Percentiles rank a stretch among this genome's conserved stretches.
phyloP scores from a whole-genome alignment of 2,113 vertebrate genomes.

The Carassius carassius region DNA sequence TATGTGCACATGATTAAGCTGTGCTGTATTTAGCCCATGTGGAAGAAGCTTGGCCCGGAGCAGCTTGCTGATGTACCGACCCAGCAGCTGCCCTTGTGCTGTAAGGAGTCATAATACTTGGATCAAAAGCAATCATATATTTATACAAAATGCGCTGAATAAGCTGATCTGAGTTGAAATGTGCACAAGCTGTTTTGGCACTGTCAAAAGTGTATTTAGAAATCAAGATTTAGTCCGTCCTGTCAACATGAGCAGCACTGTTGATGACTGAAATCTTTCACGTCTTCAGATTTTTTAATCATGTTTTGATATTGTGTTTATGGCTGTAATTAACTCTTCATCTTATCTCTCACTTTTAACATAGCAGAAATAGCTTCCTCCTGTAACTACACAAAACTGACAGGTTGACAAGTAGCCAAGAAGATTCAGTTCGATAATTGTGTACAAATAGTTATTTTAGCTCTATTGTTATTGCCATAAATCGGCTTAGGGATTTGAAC shows the following conservation, averaged over 20 bases:
- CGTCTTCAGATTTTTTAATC: background rate
- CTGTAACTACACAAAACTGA: background rate
- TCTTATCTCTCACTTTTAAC: slow-evolving; percentile 4
- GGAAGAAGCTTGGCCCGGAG: slow-evolving; percentile 62
- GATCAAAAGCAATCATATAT: background rate
- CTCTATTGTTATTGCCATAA: background rate
- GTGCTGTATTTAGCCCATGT: slow-evolving; percentile 70
- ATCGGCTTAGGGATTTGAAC: background rate
- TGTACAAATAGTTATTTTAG: background rate
- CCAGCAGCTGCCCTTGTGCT: slow-evolving; percentile 2
- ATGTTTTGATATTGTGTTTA: slow-evolving; percentile 11
- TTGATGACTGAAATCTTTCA: slow-evolving; percentile 5
- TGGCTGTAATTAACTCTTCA: slow-evolving; percentile 26
- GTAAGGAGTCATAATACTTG: background rate
- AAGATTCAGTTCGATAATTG: background rate
- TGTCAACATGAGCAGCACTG: background rate
- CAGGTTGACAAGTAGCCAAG: background rate
- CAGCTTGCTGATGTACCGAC: slow-evolving; percentile 54
- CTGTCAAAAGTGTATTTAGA: background rate
- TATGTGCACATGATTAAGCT: slow-evolving; percentile 52
- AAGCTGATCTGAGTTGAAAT: background rate
- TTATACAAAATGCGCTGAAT: background rate
- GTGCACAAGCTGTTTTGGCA: background rate
- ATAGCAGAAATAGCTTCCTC: background rate
- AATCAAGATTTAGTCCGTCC: background rate